These are phyloP conservation scores for Trachelus troglodyta DNA, from an alignment of 2,888 invertebrate genomes.

Conservation along the genomic window DNA sequence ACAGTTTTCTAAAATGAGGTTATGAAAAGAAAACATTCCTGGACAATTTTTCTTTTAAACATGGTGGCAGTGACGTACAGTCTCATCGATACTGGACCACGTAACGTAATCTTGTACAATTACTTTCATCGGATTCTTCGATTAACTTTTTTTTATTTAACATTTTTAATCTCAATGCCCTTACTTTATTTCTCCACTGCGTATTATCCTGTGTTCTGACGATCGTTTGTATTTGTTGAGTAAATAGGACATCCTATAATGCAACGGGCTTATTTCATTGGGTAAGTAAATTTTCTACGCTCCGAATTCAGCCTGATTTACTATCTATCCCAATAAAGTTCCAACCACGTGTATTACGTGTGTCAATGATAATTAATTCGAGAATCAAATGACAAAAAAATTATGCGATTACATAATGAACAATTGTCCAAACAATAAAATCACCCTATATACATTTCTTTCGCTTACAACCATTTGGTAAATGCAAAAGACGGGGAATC, in stretches of 20 bases:
- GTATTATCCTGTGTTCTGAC: no score
- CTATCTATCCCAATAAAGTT: background rate
- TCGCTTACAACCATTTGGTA: background rate
- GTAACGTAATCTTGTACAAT: background rate
- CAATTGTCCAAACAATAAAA: background rate
- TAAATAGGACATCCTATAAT: background rate
- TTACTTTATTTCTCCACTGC: background rate
- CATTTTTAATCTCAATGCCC: background rate
- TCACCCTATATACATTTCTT: background rate
- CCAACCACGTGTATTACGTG: background rate
- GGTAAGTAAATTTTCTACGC: background rate
- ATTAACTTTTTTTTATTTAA: background rate
- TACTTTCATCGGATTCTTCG: background rate
- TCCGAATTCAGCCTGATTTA: background rate
- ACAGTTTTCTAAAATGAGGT: background rate
- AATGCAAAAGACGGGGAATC: background rate
- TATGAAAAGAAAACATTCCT: background rate
- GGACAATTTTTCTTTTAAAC: background rate
- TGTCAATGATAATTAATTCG: background rate
- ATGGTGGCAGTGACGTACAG: background rate
- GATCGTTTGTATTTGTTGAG: background rate
- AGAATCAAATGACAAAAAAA: background rate
- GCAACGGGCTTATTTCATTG: background rate
- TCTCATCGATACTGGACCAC: background rate
- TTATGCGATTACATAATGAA: background rate